Conservation (phyloP, 2,797 vertebrate genomes). For the Zenarchopterus dispar region DNA sequence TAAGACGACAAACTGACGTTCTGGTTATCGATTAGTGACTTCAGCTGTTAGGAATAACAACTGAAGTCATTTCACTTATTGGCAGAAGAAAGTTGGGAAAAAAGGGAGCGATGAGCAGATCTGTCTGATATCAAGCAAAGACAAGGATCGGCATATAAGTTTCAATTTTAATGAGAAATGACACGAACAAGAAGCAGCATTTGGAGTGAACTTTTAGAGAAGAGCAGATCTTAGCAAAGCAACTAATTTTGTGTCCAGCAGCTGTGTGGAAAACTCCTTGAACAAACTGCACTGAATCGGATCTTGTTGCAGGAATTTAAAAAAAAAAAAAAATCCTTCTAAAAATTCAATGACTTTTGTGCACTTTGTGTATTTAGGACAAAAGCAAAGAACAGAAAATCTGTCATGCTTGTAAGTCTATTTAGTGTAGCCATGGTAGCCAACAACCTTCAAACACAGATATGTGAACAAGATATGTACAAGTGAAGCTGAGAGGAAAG, state of each 20-base stretch:
- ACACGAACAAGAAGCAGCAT: not conserved
- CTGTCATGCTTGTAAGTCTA: not conserved
- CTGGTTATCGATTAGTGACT: not conserved
- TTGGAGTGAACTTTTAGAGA: not conserved
- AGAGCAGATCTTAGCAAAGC: not conserved
- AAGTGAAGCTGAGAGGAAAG: slow-evolving; percentile 17
- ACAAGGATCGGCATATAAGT: no score
- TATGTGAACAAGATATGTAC: not conserved
- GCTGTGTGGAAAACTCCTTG: not conserved
- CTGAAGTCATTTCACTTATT: not conserved
- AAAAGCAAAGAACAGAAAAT: not conserved
- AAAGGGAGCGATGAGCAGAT: not conserved
- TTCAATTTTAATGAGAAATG: not conserved
- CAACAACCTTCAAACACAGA: not conserved
- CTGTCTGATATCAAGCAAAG: not conserved
- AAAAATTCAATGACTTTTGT: slow-evolving; percentile 13
- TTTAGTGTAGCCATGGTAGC: not conserved
- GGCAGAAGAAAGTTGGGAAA: not conserved
- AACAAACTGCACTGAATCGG: not conserved
- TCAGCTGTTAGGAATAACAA: not conserved
- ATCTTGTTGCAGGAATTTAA: not conserved
- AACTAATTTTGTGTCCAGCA: not conserved
- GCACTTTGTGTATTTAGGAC: slow-evolving; percentile 2
- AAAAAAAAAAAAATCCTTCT: not conserved
- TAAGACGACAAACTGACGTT: not conserved